These are phyloP conservation scores for Gambusia yucatana DNA, from an alignment of 2,797 vertebrate species.

Conservation along the genomic window DNA sequence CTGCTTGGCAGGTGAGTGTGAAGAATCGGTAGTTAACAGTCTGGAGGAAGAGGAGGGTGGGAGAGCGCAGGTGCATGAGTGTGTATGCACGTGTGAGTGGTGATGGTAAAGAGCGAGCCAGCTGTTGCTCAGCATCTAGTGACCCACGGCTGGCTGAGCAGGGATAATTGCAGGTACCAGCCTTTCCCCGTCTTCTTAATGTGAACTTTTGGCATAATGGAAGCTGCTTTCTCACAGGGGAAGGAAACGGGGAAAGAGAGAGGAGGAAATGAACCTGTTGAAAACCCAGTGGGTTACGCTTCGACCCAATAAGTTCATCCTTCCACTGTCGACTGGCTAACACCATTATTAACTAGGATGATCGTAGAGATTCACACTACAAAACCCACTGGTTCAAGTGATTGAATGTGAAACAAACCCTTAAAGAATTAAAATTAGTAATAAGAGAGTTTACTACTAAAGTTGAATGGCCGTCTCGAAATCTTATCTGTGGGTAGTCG, in stretches of 20 bases:
- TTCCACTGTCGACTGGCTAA: not conserved
- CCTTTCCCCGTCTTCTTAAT: slow-evolving; percentile 73
- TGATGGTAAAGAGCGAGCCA: slow-evolving; percentile 50
- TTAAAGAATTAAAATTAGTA: not conserved
- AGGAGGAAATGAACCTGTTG: slow-evolving; percentile 40
- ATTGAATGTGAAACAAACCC: not conserved
- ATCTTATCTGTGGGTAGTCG: not conserved
- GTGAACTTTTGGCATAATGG: slow-evolving; percentile 67
- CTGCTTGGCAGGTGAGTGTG: slow-evolving; percentile 66
- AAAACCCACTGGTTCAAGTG: not conserved
- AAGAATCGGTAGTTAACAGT: slow-evolving; percentile 51
- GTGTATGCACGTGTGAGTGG: slow-evolving; percentile 22
- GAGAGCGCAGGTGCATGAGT: slow-evolving; percentile 26
- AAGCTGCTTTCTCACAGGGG: slow-evolving; percentile 50
- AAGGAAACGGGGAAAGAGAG: slow-evolving; percentile 41
- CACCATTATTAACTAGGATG: not conserved
- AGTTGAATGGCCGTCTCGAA: not conserved
- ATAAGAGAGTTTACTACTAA: not conserved
- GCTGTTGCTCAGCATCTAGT: slow-evolving; percentile 67
- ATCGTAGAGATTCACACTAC: not conserved
- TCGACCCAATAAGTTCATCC: not conserved
- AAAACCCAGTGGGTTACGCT: slow-evolving; percentile 17
- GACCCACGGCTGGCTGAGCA: slow-evolving; percentile 74
- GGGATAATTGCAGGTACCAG: slow-evolving; percentile 81
- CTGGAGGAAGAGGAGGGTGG: slow-evolving; percentile 29